Base-by-base conservation (phyloP, 2,113 vertebrate species). In the Anolis sagrei region DNA sequence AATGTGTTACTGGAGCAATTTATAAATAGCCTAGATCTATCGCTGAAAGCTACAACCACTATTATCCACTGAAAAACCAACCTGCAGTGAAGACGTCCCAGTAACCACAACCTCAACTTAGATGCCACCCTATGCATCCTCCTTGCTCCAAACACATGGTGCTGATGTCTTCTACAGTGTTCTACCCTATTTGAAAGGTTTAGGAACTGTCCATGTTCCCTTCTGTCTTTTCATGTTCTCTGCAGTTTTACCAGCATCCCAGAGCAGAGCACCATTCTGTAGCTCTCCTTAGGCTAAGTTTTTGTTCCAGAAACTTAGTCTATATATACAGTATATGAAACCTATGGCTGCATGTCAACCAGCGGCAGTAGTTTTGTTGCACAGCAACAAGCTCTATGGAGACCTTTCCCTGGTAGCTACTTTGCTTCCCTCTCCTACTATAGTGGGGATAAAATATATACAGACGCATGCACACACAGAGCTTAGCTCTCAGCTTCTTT, bases 171-270 rank as follows among this genome's bases (percentile, higher is more conserved):
- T 78, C 83, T 54, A 79, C 75, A 9, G 19, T 32, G 23, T 68
- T 73, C 92, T 90, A 85, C 83, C 82, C 93, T 89, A 91, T 86
- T 88, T 86, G 87, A 78, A 7, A 62, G 18, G 13, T 75, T 77
- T 76, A 36, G 27, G 79, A 91, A 86, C 86, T 86, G 85, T 91
- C 89, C 29, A 85, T 82, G 88, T 92, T 44, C 27, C 77, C 88
- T 72, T 54, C 84, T 76, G 19, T 64, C n/a, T 14, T 66, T 48
- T 54, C 25, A 48, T 68, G 51, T 79, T 84, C 73, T 76, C 66
- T n/a, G 76, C 80, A 79, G 79, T 58, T 80, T 61, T 51, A 10
- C 34, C 34, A 25, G 25, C 39, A 51, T 74, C 49, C 51, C 0
- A 1, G 84, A 84, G 66, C 62, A 77, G 36, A 23, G 4, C 69